A percentile compares a stretch with the other conserved stretches of the same genome.
Conservation (phyloP, 1,140 invertebrate genomes). For the Rhopalosiphum maidis region DNA sequence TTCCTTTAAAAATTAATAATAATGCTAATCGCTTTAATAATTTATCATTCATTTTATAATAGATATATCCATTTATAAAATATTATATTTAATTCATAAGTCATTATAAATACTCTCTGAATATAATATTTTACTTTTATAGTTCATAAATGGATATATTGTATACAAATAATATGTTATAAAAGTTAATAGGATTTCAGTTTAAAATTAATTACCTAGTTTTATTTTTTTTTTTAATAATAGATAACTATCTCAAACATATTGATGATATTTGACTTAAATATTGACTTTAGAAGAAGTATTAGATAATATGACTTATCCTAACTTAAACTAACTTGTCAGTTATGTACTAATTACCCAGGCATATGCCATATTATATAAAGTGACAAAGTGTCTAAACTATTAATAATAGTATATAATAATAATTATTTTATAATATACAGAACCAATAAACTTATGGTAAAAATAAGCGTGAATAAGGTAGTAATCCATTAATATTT, state of each 20-base stretch:
- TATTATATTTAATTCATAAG: constrained; percentile 1
- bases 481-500: too few relatives aligned
- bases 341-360: too few relatives aligned
- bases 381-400: too few relatives aligned
- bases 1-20: neutral
- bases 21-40: neutral
- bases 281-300: neutral
- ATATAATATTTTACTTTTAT: neutral
- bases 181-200: neutral
- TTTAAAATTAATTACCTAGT: neutral
- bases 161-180: neutral
- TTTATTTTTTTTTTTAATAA: neutral
- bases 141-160: neutral
- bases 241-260: neutral
- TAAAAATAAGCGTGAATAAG: too few relatives aligned
- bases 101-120: neutral
- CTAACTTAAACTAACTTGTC: too few relatives aligned
- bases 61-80: neutral
- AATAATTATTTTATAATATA: too few relatives aligned
- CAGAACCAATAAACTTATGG: too few relatives aligned
- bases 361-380: too few relatives aligned
- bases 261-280: neutral
- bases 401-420: too few relatives aligned
- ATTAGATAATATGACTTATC: too few relatives aligned
- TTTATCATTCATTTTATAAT: neutral